Evolutionary conservation across 2,113 vertebrate species (phyloP).

Genomic region (Psephotus haematonotus): DNA sequence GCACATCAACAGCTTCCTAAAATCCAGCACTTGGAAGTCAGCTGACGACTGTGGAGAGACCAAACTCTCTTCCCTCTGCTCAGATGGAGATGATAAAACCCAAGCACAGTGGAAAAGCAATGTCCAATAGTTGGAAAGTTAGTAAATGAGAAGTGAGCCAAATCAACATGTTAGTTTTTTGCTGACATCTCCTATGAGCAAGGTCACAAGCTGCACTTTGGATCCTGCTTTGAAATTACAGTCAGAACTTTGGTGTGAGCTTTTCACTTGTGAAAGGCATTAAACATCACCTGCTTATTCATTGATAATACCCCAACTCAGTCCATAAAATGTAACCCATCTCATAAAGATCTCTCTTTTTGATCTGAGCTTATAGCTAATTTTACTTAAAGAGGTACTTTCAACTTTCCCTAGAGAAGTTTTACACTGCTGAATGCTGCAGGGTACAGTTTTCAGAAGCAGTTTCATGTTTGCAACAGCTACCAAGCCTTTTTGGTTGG

Average conservation of each 20-base stretch:
- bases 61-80: not conserved
- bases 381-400: not conserved
- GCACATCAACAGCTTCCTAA: not conserved
- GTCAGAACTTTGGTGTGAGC: not conserved
- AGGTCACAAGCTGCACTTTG: not conserved
- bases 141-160: not conserved
- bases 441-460: not conserved
- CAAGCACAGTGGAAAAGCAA: not conserved
- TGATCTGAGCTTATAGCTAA: not conserved
- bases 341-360: not conserved
- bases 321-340: not conserved
- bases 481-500: not conserved
- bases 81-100: not conserved
- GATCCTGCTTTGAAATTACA: not conserved
- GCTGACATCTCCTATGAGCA: not conserved
- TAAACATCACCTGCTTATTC: not conserved
- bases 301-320: rapidly evolving
- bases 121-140: not conserved
- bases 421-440: not conserved
- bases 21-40: rapidly evolving
- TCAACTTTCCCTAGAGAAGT: not conserved
- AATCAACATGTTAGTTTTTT: not conserved
- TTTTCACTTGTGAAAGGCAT: not conserved
- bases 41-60: rapidly evolving
- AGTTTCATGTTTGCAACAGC: not conserved